A percentile compares a stretch with the other conserved stretches of the same genome.
Conservation (phyloP, 2,888 invertebrate species). For the Tachina fera region DNA sequence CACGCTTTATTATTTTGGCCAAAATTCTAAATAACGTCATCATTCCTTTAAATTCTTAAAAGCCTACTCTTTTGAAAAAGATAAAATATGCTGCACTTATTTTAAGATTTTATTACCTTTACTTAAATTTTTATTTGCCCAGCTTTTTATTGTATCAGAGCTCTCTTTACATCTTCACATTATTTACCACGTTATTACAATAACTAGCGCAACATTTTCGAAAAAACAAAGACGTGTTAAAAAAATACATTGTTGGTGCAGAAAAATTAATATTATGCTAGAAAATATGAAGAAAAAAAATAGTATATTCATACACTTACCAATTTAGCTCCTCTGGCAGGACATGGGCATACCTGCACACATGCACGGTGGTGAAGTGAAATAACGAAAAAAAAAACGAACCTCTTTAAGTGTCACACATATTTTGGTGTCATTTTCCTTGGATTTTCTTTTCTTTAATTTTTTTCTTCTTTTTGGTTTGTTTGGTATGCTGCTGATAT, state of each 20-base stretch:
- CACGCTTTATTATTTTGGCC: too few relatives aligned
- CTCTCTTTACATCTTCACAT: slow-evolving; percentile 3
- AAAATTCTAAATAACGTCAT: too few relatives aligned
- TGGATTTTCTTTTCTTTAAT: slow-evolving; percentile 45
- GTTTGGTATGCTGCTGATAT: slow-evolving; percentile 6
- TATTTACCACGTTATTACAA: slow-evolving; percentile 11
- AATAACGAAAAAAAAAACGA: slow-evolving; percentile 8
- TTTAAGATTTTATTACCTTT: not conserved
- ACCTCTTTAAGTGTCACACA: slow-evolving; percentile 62
- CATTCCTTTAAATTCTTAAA: too few relatives aligned
- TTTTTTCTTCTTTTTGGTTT: not conserved
- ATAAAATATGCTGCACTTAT: too few relatives aligned
- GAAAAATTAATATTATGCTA: slow-evolving; percentile 46
- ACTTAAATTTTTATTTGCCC: not conserved
- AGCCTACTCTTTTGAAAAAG: too few relatives aligned
- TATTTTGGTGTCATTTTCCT: slow-evolving; percentile 63
- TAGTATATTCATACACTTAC: not conserved
- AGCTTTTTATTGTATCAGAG: not conserved
- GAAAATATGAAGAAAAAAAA: not conserved
- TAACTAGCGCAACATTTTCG: slow-evolving; percentile 3
- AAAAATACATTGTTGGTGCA: slow-evolving; percentile 1
- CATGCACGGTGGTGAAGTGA: slow-evolving; percentile 1
- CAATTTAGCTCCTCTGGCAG: slow-evolving; percentile 25
- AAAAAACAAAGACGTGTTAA: not conserved
- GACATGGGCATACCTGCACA: slow-evolving; percentile 21